These are phyloP conservation scores for Atherinomorus stipes DNA, from an alignment of 2,113 vertebrate species.

Conservation along the genomic window DNA sequence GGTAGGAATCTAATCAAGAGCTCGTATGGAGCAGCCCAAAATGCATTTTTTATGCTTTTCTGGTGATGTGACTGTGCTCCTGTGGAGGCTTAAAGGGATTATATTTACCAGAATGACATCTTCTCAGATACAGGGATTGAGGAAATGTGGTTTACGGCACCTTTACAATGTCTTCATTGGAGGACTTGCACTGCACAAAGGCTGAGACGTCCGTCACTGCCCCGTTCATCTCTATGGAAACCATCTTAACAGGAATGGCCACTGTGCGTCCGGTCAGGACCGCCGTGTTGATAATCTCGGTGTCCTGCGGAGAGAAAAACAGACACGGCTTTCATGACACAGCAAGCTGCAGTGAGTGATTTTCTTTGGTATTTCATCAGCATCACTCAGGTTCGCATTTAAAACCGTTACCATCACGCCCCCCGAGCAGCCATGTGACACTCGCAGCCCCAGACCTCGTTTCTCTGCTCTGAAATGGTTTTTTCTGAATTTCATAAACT, in stretches of 20 bases:
- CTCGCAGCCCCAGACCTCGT: conserved; percentile 32
- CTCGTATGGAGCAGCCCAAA: conserved; percentile 25
- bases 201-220: conserved; percentile 89
- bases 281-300: conserved; percentile 98
- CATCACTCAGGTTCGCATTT: conserved; percentile 26
- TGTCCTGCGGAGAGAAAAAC: conserved; percentile 84
- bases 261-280: conserved; percentile 95
- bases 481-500: conserved; percentile 63
- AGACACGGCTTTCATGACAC: conserved; percentile 24
- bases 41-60: conserved; percentile 54
- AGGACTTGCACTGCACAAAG: conserved; percentile 92
- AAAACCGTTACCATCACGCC: conserved; percentile 18
- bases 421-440: conserved; percentile 21
- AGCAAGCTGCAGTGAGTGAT: conserved; percentile 7
- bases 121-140: conserved; percentile 1
- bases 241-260: conserved; percentile 96
- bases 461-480: conserved; percentile 17
- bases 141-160: conserved; percentile 75
- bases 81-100: conserved; percentile 41
- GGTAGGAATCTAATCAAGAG: conserved; percentile 52
- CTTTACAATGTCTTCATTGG: conserved; percentile 98
- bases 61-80: conserved; percentile 34
- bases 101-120: conserved; percentile 40
- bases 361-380: conserved; percentile 55
- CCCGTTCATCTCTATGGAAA: conserved; percentile 94